Conservation (phyloP, 35 echinoderm and acorn worm genomes). For the Hemicentrotus pulcherrimus region DNA sequence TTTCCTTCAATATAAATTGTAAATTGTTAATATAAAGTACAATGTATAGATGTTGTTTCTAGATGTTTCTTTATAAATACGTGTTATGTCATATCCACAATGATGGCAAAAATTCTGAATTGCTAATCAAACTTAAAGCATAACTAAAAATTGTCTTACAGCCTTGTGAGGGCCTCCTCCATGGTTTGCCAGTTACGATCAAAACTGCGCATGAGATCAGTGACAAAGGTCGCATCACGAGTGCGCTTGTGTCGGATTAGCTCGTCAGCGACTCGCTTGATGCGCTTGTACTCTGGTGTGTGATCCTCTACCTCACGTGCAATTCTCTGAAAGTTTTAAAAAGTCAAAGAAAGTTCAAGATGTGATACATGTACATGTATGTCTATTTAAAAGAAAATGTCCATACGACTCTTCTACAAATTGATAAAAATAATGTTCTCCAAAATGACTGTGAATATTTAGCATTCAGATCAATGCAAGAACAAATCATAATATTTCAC, state of each 20-base stretch:
- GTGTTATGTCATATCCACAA: too few species aligned
- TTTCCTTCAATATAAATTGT: too few species aligned
- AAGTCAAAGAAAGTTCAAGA: background rate
- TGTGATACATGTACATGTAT: background rate
- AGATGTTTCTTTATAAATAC: too few species aligned
- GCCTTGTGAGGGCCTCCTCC: conserved; percentile 92
- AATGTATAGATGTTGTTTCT: too few species aligned
- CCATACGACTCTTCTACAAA: too few species aligned
- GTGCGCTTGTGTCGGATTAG: conserved; percentile 85
- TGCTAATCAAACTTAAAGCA: background rate
- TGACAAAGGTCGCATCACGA: conserved; percentile 77
- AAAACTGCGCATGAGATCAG: conserved; percentile 86
- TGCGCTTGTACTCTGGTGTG: conserved; percentile 87
- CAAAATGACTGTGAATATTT: too few species aligned
- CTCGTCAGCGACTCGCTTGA: conserved; percentile 82
- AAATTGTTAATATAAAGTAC: too few species aligned
- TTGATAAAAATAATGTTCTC: too few species aligned
- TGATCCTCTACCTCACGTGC: conserved; percentile 80
- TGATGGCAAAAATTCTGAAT: background rate
- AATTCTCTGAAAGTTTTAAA: conserved; percentile 61
- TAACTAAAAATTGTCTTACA: conserved; percentile 60
- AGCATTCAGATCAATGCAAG: too few species aligned
- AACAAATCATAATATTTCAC: too few species aligned
- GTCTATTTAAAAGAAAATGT: too few species aligned
- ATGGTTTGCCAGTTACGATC: conserved; percentile 98